These are phyloP conservation scores for Calyptommatus sinebrachiatus DNA, from an alignment of 2,113 vertebrate genomes.

Conservation along the genomic window DNA sequence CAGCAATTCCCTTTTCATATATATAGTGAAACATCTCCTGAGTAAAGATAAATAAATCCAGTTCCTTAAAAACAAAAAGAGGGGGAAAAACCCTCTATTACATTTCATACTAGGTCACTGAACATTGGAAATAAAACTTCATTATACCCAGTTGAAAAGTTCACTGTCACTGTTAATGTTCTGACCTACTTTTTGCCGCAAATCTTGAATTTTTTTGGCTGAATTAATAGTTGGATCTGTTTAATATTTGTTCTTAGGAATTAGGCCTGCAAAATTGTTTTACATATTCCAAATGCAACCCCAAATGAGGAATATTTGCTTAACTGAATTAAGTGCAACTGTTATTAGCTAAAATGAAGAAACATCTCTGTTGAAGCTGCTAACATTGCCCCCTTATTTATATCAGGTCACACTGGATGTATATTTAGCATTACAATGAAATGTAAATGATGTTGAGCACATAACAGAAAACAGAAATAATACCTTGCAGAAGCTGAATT, in stretches of 20 bases:
- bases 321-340: constrained; percentile 42
- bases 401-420: neutral
- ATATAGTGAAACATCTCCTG: constrained; percentile 10
- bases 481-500: constrained; percentile 29
- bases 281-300: constrained; percentile 11
- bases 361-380: constrained; percentile 35
- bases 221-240: constrained; percentile 37
- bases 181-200: constrained; percentile 66
- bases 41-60: constrained; percentile 46
- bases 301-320: constrained; percentile 45
- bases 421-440: constrained; percentile 38
- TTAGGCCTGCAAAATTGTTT: constrained; percentile 28
- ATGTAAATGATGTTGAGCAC: constrained; percentile 42
- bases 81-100: constrained; percentile 37
- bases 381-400: constrained; percentile 24
- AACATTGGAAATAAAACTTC: constrained; percentile 71
- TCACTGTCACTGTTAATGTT: constrained; percentile 63
- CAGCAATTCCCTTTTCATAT: too few relatives aligned
- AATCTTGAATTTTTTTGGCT: constrained; percentile 54
- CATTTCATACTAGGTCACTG: constrained; percentile 70
- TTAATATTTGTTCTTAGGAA: constrained; percentile 34
- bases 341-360: constrained; percentile 43
- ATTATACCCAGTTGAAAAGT: constrained; percentile 77
- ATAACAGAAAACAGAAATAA: constrained; percentile 46
- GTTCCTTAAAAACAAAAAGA: constrained; percentile 13